Percentiles rank a stretch among this genome's conserved stretches.
Evolutionary conservation across 1,140 invertebrate species (phyloP).

Genomic region (Tachypleus tridentatus): DNA sequence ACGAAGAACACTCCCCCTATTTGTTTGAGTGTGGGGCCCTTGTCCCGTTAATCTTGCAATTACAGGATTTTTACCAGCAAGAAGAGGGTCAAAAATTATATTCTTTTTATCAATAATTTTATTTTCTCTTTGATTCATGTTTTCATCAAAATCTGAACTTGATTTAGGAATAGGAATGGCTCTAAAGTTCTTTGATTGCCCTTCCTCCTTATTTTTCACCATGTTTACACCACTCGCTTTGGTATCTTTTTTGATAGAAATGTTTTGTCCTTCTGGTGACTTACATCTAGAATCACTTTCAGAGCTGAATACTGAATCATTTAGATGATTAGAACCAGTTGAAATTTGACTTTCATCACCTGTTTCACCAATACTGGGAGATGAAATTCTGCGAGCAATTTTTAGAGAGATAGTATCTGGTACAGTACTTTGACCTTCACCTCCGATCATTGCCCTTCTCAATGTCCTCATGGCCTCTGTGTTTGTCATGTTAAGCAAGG

Average conservation of each 20-base stretch:
- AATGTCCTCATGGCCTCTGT: slow-evolving; percentile 90
- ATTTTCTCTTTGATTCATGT: not conserved
- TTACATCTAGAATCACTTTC: not conserved
- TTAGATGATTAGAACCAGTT: not conserved
- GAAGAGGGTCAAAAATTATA: not conserved
- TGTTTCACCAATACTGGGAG: slow-evolving; percentile 2
- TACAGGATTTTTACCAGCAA: not conserved
- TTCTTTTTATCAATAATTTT: not conserved
- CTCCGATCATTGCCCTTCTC: slow-evolving; percentile 61
- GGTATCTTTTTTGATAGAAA: not conserved
- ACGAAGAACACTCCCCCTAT: not conserved
- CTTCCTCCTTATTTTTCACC: too few species aligned
- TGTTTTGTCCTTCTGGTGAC: not conserved
- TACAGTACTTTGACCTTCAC: slow-evolving; percentile 54
- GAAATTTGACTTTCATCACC: not conserved
- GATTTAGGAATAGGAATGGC: not conserved
- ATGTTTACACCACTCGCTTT: too few species aligned
- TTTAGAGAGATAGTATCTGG: slow-evolving; percentile 74
- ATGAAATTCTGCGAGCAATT: slow-evolving; percentile 53
- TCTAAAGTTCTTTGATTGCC: not conserved
- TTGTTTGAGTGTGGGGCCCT: not conserved
- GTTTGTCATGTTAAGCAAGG: slow-evolving; percentile 74
- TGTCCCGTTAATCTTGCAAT: not conserved
- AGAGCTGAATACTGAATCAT: not conserved
- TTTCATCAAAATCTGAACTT: not conserved